Evolutionary conservation across 2,113 vertebrate genomes (phyloP).

Genomic region (Platysteira castanea): DNA sequence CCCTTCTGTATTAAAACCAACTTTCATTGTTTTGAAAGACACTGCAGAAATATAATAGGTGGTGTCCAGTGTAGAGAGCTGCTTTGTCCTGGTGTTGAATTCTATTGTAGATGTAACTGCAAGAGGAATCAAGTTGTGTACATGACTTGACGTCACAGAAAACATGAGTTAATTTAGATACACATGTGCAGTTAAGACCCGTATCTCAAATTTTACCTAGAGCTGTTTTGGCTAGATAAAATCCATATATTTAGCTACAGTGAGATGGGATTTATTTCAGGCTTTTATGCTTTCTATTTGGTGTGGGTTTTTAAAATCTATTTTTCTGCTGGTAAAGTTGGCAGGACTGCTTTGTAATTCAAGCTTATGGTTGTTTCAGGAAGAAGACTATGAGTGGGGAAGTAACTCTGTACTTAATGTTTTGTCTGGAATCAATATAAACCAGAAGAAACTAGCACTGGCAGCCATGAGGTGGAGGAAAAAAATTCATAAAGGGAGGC

Average conservation of each 20-base stretch:
- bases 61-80: not conserved
- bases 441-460: slow-evolving; percentile 86
- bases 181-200: not conserved
- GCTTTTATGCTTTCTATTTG: not conserved
- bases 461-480: slow-evolving; percentile 95
- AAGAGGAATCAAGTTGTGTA: not conserved
- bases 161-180: not conserved
- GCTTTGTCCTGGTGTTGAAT: not conserved
- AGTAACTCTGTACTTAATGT: slow-evolving; percentile 85
- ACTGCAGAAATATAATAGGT: not conserved
- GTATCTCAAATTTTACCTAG: not conserved
- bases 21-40: not conserved
- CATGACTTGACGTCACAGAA: not conserved
- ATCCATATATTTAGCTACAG: not conserved
- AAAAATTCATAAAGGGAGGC: slow-evolving; percentile 74
- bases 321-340: not conserved
- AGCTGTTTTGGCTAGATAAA: not conserved
- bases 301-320: not conserved
- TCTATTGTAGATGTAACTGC: not conserved
- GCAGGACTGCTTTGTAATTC: not conserved
- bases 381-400: slow-evolving; percentile 97
- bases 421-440: slow-evolving; percentile 81
- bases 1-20: not conserved
- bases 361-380: slow-evolving; percentile 69
- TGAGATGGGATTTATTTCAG: not conserved